Percentiles rank a stretch among this genome's conserved stretches.
Evolutionary conservation across 2,888 invertebrate genomes (phyloP).

Genomic region (Globia sparganii): DNA sequence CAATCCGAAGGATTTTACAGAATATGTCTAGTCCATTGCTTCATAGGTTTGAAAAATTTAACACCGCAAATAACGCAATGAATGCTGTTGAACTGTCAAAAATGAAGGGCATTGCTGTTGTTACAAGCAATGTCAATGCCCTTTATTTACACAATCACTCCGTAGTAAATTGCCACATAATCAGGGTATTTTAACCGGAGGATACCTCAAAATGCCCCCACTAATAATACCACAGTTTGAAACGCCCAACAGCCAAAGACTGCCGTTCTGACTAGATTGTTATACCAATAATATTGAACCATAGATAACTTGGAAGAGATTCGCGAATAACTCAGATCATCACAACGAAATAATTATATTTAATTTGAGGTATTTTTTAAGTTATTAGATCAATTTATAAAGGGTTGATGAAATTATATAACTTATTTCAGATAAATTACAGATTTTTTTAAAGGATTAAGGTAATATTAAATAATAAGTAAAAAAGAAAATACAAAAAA

Average conservation of each 20-base stretch:
- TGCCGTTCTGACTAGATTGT: constrained; percentile 59
- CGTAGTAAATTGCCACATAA: neutral
- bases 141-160: neutral
- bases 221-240: constrained; percentile 75
- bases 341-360: constrained; percentile 19
- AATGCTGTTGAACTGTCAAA: neutral
- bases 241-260: constrained; percentile 47
- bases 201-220: constrained; percentile 45
- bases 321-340: constrained; percentile 68
- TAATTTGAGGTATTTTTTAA: constrained; percentile 30
- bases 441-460: neutral
- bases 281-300: constrained; percentile 41
- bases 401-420: neutral
- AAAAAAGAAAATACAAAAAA: neutral
- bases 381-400: neutral
- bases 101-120: neutral
- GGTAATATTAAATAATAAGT: no score
- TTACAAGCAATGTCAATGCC: neutral
- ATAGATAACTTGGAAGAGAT: constrained; percentile 61
- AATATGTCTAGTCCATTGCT: neutral
- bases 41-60: no score
- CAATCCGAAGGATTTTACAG: no score
- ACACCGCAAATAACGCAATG: neutral
- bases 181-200: no score
- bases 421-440: neutral